Base-by-base conservation (phyloP, 1,140 invertebrate species). In the Eupeodes corollae region DNA sequence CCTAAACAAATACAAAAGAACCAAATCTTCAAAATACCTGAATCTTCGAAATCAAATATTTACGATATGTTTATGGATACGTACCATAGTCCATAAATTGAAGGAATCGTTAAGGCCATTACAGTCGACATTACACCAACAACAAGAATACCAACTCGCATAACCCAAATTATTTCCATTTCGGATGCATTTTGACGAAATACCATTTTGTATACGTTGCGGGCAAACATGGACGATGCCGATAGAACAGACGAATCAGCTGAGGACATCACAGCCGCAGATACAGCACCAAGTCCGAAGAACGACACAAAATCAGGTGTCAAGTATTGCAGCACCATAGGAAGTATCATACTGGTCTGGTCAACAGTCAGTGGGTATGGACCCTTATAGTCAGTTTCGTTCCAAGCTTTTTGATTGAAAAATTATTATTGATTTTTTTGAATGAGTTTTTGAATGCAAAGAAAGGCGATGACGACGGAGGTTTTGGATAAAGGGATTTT, bases 91-190 rank as follows among this genome's bases (percentile, higher is more conserved):
- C 90, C 92, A 68, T 98, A 99, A 61, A 99, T 97, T 43, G 92
- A 95, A 48, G 90, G 86, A 56, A 98, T 95, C 35, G 88, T 91
- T 42, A 99, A 77, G 2, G 92, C 95, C 90, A 98, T 97, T 40
- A 90, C 77, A 6, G 92, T 96, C 37, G 92, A 87, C 44, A 98
- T 69, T 32, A 88, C 74, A 6, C 94, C 94, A 40, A 97, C 91
- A n/a, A 93, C 79, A 47, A 95, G 77, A 54, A 98, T 98, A 39
- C 87, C 83, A 0, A 83, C 77, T 56, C 93, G 77, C 94, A 99
- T 98, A 59, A 98, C 92, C 88, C 91, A 94, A 56, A 98, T 89
- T 55, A 98, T 94, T 76, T 98, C 94, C 78, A 86, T 88, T 69
- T 95, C 91, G 40, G 88, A 92, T 26, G 91, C 91, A 70, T 85